Evolutionary conservation across 2,888 invertebrate genomes (phyloP).

Genomic region (Adela reaumurella): DNA sequence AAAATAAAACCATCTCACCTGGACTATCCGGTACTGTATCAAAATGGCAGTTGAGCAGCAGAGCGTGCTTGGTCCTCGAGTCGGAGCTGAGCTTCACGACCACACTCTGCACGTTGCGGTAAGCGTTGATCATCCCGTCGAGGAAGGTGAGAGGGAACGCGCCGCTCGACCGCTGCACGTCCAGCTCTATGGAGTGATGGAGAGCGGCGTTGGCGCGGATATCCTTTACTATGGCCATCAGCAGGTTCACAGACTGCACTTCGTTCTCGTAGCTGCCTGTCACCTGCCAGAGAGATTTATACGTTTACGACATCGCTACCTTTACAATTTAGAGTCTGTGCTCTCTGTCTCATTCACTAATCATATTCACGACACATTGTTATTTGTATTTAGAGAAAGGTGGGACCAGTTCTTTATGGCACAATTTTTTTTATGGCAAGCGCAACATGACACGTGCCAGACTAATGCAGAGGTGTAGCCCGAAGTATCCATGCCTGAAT

Average conservation of each 20-base stretch:
- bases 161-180: constrained; percentile 68
- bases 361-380: too few species aligned
- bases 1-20: constrained; percentile 48
- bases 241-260: constrained; percentile 60
- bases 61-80: constrained; percentile 47
- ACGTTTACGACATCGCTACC: too few species aligned
- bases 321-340: too few species aligned
- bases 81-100: constrained; percentile 51
- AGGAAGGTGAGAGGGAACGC: constrained; percentile 74
- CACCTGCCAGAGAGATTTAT: constrained; percentile 22
- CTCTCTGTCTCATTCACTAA: too few species aligned
- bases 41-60: constrained; percentile 89
- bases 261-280: constrained; percentile 81
- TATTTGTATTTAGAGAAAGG: too few species aligned
- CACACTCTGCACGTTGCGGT: constrained; percentile 78
- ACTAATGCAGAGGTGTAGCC: too few species aligned
- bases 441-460: too few species aligned
- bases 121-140: constrained; percentile 78
- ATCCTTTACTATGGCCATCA: constrained; percentile 50
- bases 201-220: constrained; percentile 48
- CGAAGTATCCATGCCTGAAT: too few species aligned
- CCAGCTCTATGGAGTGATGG: constrained; percentile 59
- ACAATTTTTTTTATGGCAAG: too few species aligned
- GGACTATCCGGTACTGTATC: constrained; percentile 87
- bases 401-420: too few species aligned